Evolutionary conservation across 92 coral and sea anemone species (phyloP), one percentile per base, ranked within the genome.

Genomic region (Scolanthus callimorphus): DNA sequence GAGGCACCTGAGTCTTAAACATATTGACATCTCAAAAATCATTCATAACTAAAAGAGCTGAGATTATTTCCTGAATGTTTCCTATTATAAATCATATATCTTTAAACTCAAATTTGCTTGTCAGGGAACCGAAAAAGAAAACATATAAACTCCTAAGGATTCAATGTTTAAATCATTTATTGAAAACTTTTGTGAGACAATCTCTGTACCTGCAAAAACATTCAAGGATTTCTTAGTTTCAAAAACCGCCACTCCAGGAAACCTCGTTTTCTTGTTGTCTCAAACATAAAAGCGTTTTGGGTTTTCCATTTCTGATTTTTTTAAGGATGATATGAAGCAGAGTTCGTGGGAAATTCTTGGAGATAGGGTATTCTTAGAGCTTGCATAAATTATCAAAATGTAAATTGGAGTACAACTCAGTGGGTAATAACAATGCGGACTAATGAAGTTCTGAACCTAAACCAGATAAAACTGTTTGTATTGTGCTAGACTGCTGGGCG

Each of bases 371-470:
- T 21, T 21, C 17, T 46, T 20, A 46, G 22, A 10, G 4, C 52
- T 20, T 19, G 52, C 11, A 46, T 46, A 46, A 34, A 46, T 46
- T 46, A 46, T 46, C 8, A 11, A 46, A 46, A 46, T 46, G 52
- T 20, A 46, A 46, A 46, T 46, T 9, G 17, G 23, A 9, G 52
- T 9, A 9, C 12, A 4, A 9, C 52, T 6, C 52, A 46, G 52
- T 21, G 23, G 52, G 52, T 46, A 9, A 6, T 4, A 6, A 46
- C 52, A 10, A 46, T 46, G 4, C 17, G 22, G 22, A 10, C 52
- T 46, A 46, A 46, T 46, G 52, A 46, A 9, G 52, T 19, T 9
- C 11, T 10, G 52, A 4, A 46, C 6, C 17, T 46, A 21, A 19
- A 4, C 12, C 4, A 46, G 11, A 46, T 9, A 19, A 46, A 19